Conservation (phyloP, 2,888 invertebrate species). For the Augiades crinisus region DNA sequence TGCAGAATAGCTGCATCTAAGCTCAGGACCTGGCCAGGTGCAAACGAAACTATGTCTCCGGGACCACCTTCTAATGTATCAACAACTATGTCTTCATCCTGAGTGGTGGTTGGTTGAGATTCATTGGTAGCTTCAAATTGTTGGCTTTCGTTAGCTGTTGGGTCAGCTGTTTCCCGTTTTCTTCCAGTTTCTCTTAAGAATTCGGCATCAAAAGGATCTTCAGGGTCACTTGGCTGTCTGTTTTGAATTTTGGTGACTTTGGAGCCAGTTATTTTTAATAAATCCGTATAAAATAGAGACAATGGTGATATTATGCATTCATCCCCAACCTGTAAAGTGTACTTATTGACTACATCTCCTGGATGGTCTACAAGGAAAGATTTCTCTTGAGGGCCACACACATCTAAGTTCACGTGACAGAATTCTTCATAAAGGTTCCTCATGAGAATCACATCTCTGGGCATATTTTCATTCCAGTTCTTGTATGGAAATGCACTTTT, state of each 20-base stretch:
- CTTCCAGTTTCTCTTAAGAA: conserved; percentile 93
- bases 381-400: conserved; percentile 94
- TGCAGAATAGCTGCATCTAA: conserved; percentile 95
- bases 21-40: conserved; percentile 90
- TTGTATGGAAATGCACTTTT: conserved; percentile 96
- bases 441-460: conserved; percentile 89
- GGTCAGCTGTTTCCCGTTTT: conserved; percentile 74
- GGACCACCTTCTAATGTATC: conserved; percentile 80
- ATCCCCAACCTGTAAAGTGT: conserved; percentile 92
- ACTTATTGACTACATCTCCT: conserved; percentile 84
- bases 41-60: conserved; percentile 85
- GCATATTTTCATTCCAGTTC: conserved; percentile 87
- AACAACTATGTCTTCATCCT: conserved; percentile 88
- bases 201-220: conserved; percentile 96
- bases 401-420: conserved; percentile 94
- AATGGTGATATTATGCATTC: conserved; percentile 96
- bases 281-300: conserved; percentile 92
- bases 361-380: conserved; percentile 88
- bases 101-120: conserved; percentile 69
- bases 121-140: conserved; percentile 77
- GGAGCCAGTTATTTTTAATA: conserved; percentile 91
- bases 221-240: conserved; percentile 88
- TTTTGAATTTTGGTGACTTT: conserved; percentile 88
- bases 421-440: conserved; percentile 93
- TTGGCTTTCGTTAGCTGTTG: conserved; percentile 62